Conservation (phyloP, 2,888 invertebrate species). For the Leucophora obtusa region DNA sequence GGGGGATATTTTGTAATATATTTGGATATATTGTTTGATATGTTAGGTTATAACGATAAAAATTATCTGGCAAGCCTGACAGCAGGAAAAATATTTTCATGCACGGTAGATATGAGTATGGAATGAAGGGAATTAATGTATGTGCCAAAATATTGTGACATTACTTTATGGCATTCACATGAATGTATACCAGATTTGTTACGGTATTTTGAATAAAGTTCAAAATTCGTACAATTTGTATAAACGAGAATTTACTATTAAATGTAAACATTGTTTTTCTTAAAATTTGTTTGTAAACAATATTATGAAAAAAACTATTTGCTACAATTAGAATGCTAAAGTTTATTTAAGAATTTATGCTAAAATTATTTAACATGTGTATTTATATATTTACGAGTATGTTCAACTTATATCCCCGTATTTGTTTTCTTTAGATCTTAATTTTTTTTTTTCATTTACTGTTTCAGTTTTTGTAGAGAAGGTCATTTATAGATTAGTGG, state of each 20-base stretch:
- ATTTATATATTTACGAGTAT: too few relatives aligned
- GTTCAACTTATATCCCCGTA: too few relatives aligned
- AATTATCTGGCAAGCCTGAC: too few relatives aligned
- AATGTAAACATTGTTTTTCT: constrained; percentile 13
- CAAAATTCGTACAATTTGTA: not conserved
- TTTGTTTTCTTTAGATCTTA: not conserved
- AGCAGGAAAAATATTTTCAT: not conserved
- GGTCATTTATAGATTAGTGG: not conserved
- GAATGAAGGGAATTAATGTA: constrained; percentile 25
- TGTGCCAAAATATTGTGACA: constrained; percentile 44
- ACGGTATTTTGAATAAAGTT: constrained; percentile 41
- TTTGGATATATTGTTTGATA: too few relatives aligned
- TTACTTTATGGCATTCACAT: constrained; percentile 20
- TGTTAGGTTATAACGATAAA: too few relatives aligned
- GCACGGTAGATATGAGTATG: not conserved
- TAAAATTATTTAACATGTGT: too few relatives aligned
- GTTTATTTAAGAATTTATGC: too few relatives aligned
- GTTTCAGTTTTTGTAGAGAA: not conserved
- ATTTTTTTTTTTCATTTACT: not conserved
- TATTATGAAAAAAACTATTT: constrained; percentile 3
- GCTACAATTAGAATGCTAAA: too few relatives aligned
- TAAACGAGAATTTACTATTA: not conserved
- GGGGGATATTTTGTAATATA: too few relatives aligned
- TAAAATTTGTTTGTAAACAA: constrained; percentile 14
- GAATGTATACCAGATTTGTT: constrained; percentile 8